phyloP scores from a whole-genome alignment of 1,140 invertebrate genomes.

The Neotoxoptera formosana region DNA sequence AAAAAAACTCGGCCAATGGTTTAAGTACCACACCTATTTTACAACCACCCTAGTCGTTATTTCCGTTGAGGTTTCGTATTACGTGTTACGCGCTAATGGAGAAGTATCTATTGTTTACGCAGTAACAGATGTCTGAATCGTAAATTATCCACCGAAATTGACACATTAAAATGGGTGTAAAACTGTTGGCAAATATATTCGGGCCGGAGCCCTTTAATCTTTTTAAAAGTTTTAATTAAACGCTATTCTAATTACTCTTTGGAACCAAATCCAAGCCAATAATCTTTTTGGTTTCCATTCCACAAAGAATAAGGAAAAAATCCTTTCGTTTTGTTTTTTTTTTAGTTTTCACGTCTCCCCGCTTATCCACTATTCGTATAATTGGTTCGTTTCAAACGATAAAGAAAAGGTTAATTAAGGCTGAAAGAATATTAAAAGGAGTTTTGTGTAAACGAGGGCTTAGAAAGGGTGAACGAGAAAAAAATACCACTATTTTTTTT shows the following conservation, averaged over 20 bases:
- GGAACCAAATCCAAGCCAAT: slow-evolving; percentile 46
- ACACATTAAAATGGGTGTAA: slow-evolving; percentile 43
- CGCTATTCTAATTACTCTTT: slow-evolving; percentile 52
- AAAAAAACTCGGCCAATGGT: slow-evolving; percentile 54
- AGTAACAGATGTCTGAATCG: slow-evolving; percentile 52
- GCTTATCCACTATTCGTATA: slow-evolving; percentile 16
- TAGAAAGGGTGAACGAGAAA: slow-evolving; percentile 55
- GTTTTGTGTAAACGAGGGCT: slow-evolving; percentile 52
- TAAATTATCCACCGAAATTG: slow-evolving; percentile 49
- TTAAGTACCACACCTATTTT: slow-evolving; percentile 56
- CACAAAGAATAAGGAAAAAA: slow-evolving; percentile 19
- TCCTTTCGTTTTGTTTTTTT: slow-evolving; percentile 37
- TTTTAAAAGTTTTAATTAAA: slow-evolving; percentile 50
- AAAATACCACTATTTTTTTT: slow-evolving; percentile 35
- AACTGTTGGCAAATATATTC: slow-evolving; percentile 26
- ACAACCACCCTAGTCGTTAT: slow-evolving; percentile 52
- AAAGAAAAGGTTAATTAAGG: slow-evolving; percentile 57
- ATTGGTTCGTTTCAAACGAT: slow-evolving; percentile 46
- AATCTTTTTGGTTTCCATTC: slow-evolving; percentile 41
- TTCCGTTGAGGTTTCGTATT: slow-evolving; percentile 58
- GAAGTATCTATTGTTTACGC: slow-evolving; percentile 33
- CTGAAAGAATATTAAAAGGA: slow-evolving; percentile 54
- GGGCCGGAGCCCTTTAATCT: background rate
- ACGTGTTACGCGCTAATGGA: slow-evolving; percentile 57
- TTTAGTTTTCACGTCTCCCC: background rate